These are phyloP conservation scores for Eristalis pertinax DNA, from an alignment of 2,888 invertebrate genomes.

Conservation along the genomic window DNA sequence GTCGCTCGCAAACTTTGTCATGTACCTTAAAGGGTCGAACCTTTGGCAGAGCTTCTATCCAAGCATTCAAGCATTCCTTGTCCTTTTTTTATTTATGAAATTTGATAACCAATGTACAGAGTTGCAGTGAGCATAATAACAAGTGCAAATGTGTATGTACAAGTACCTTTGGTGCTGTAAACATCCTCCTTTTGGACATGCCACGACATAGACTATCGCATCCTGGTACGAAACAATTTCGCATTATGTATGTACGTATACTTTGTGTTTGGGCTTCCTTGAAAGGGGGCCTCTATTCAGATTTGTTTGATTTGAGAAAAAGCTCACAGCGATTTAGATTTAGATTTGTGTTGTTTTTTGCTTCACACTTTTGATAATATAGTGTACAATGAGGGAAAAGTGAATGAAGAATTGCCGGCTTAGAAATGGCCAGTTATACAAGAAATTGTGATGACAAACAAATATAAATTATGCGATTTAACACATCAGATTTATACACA, in stretches of 20 bases:
- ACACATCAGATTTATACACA: no score
- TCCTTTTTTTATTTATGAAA: slow-evolving; percentile 66
- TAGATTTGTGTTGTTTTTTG: no score
- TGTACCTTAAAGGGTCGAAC: slow-evolving; percentile 73
- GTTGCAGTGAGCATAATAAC: neutral
- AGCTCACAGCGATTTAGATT: neutral
- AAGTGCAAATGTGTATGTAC: neutral
- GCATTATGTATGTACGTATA: slow-evolving; percentile 71
- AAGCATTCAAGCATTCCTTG: slow-evolving; percentile 72
- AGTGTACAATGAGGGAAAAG: no score
- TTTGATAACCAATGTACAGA: neutral
- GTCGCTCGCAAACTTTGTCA: slow-evolving; percentile 76
- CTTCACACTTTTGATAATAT: no score
- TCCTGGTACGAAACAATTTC: slow-evolving; percentile 76
- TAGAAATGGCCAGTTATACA: no score
- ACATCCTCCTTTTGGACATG: slow-evolving; percentile 74
- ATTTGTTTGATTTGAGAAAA: neutral
- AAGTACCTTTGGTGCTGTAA: slow-evolving; percentile 75
- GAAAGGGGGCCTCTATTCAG: neutral
- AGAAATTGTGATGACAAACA: no score
- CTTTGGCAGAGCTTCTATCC: slow-evolving; percentile 74
- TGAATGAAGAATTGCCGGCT: no score
- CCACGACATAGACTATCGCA: slow-evolving; percentile 74
- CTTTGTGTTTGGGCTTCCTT: neutral
- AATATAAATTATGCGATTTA: no score